Conservation (phyloP, 2,888 invertebrate species). For the Pseudococcus viburni region DNA sequence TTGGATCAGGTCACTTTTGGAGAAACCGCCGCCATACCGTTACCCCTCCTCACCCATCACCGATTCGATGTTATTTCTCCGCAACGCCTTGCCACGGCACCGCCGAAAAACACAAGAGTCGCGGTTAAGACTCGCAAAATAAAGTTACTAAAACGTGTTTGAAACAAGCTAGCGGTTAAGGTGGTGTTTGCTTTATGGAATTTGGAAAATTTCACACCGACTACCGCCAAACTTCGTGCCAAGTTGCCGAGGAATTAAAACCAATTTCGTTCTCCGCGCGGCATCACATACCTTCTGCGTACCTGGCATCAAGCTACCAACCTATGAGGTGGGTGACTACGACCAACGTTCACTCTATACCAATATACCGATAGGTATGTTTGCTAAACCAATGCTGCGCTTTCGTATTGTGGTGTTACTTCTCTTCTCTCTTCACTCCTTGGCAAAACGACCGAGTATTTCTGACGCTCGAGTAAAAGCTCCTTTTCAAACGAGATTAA, state of each 20-base stretch:
- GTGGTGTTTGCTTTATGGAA: constrained; percentile 42
- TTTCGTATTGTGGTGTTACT: neutral
- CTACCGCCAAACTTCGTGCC: neutral
- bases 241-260: constrained; percentile 25
- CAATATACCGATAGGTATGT: neutral
- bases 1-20: constrained; percentile 20
- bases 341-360: neutral
- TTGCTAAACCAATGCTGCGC: neutral
- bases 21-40: neutral
- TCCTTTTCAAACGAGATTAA: neutral
- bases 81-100: neutral
- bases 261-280: neutral
- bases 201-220: constrained; percentile 32
- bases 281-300: neutral
- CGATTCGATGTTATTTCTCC: neutral
- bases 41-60: neutral
- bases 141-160: constrained; percentile 20
- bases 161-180: constrained; percentile 24
- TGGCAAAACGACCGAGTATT: neutral
- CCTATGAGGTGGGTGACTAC: too few species aligned
- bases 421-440: neutral
- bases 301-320: too few species aligned
- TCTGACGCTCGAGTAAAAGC: neutral
- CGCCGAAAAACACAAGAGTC: neutral
- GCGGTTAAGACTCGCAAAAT: constrained; percentile 15